Percentiles rank a stretch among this genome's conserved stretches.
Evolutionary conservation across 2,113 vertebrate species (phyloP).

Genomic region (Hippocampus barbouri): DNA sequence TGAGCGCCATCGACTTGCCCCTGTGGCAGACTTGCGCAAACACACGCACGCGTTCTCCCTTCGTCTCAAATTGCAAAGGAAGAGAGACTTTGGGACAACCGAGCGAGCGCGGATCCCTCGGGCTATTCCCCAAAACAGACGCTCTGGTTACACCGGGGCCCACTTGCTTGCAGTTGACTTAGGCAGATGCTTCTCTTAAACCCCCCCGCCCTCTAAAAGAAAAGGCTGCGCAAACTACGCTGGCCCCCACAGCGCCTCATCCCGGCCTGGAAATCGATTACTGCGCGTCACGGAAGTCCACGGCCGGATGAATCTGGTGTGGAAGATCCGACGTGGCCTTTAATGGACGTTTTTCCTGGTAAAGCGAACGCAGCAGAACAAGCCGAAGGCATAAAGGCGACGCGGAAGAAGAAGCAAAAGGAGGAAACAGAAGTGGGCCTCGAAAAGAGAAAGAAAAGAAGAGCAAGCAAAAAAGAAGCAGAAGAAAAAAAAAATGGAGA

Average conservation of each 20-base stretch:
- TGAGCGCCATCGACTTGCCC: conserved; percentile 37
- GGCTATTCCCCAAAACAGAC: conserved; percentile 58
- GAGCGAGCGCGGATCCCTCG: conserved; percentile 52
- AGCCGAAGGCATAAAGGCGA: no score
- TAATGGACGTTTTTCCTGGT: conserved; percentile 49
- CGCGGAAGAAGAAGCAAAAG: no score
- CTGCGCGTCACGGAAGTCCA: no score
- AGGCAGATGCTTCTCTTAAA: conserved; percentile 52
- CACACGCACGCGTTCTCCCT: conserved; percentile 28
- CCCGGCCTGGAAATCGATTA: conserved; percentile 31
- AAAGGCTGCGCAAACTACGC: conserved; percentile 25
- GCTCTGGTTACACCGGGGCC: conserved; percentile 65
- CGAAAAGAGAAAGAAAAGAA: background rate
- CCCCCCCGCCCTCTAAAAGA: conserved; percentile 37
- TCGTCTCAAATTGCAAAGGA: conserved; percentile 4
- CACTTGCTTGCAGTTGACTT: conserved; percentile 68
- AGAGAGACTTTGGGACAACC: conserved; percentile 68
- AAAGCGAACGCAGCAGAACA: conserved; percentile 20
- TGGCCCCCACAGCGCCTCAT: conserved; percentile 62
- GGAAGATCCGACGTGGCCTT: no score
- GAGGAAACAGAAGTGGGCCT: background rate
- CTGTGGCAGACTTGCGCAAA: conserved; percentile 21
- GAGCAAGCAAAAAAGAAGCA: conserved; percentile 1
- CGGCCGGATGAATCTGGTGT: no score
- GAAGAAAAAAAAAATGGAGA: background rate